Evolutionary conservation across 2,113 vertebrate genomes (phyloP).

Genomic region (Struthidea cinerea): DNA sequence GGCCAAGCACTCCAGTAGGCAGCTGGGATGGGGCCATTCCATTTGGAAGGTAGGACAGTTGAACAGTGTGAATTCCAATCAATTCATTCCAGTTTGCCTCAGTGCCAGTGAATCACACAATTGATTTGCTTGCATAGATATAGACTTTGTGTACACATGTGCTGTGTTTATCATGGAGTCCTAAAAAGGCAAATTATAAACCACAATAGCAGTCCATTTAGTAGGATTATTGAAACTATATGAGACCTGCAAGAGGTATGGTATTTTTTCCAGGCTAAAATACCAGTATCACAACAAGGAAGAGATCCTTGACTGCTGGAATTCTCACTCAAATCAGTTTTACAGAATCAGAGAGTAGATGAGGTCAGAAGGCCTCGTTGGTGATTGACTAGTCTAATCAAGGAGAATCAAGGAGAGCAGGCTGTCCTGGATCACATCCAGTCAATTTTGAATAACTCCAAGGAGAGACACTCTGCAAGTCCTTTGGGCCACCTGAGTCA

Average conservation of each 20-base stretch:
- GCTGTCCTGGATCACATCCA: not conserved
- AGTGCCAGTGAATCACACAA: not conserved
- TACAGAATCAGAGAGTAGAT: not conserved
- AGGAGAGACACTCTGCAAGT: not conserved
- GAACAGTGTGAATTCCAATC: not conserved
- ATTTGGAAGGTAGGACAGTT: not conserved
- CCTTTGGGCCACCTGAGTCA: not conserved
- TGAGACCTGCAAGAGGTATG: not conserved
- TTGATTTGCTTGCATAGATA: not conserved
- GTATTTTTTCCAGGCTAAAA: not conserved
- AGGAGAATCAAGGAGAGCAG: not conserved
- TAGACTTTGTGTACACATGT: not conserved
- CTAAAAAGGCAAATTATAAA: not conserved
- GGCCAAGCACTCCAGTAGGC: not conserved
- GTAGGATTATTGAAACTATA: not conserved
- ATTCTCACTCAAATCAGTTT: not conserved
- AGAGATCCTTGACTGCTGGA: not conserved
- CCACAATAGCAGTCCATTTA: not conserved
- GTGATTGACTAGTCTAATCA: not conserved
- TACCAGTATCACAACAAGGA: not conserved
- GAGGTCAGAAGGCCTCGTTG: not conserved
- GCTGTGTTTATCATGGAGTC: not conserved
- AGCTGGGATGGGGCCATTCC: not conserved
- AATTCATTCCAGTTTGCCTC: not conserved
- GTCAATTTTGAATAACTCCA: not conserved